These are phyloP conservation scores for Mesocricetus auratus DNA, from an alignment of 2,113 vertebrate genomes.

Conservation along the genomic window DNA sequence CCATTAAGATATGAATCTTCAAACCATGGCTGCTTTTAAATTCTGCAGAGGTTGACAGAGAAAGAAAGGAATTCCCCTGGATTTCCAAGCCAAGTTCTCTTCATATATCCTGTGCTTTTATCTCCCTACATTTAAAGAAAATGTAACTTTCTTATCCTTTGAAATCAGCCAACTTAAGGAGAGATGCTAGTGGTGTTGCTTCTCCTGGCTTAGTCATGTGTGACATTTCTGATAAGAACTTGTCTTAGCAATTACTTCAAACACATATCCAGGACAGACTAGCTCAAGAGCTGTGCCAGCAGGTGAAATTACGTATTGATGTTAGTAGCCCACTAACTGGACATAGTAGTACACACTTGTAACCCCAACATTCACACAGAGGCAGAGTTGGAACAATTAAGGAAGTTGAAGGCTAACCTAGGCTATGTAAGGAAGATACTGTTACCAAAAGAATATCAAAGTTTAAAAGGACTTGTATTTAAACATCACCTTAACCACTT, in stretches of 20 bases:
- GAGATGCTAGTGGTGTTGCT: background rate
- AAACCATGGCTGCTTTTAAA: conserved; percentile 37
- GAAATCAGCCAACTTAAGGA: conserved; percentile 19
- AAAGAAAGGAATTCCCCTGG: background rate
- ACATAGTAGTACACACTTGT: background rate
- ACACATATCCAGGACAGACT: background rate
- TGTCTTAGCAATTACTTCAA: background rate
- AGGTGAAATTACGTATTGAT: background rate
- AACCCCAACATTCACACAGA: background rate
- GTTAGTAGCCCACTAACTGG: background rate
- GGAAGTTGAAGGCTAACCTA: background rate
- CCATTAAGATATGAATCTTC: conserved; percentile 57
- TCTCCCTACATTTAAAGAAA: conserved; percentile 29
- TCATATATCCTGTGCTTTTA: background rate
- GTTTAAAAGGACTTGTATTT: background rate
- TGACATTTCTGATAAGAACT: background rate
- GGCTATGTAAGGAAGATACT: background rate
- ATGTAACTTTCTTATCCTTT: conserved; percentile 25
- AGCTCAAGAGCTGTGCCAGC: background rate
- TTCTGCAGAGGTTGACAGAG: background rate
- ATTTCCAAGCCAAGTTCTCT: background rate
- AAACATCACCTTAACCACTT: background rate
- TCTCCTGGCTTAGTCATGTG: background rate
- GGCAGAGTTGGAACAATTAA: background rate
- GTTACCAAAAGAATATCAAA: background rate